A percentile compares a stretch with the other conserved stretches of the same genome.
Evolutionary conservation across 2,888 invertebrate genomes (phyloP).

Genomic region (Anorthoa munda): DNA sequence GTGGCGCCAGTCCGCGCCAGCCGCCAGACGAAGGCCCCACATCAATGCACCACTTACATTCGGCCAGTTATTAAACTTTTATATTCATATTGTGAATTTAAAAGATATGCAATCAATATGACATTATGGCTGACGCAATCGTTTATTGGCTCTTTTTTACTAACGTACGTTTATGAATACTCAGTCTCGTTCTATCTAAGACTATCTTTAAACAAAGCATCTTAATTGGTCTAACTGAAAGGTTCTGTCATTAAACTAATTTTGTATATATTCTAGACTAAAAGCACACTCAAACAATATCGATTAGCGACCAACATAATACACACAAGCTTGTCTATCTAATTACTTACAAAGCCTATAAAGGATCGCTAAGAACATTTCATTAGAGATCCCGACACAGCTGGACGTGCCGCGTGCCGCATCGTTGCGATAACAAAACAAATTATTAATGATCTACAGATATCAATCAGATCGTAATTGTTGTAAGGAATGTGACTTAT

Average conservation of each 20-base stretch:
- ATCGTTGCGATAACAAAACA: conserved; percentile 60
- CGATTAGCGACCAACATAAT: conserved; percentile 21
- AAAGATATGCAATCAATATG: conserved; percentile 61
- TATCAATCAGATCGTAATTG: conserved; percentile 67
- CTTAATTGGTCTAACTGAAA: conserved; percentile 20
- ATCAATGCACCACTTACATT: conserved; percentile 73
- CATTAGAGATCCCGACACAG: conserved; percentile 53
- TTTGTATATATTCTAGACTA: background rate
- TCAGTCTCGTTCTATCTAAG: background rate
- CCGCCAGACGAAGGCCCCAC: conserved; percentile 72
- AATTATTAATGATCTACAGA: conserved; percentile 70
- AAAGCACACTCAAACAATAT: conserved; percentile 16
- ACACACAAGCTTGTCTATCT: conserved; percentile 43
- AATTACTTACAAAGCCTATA: conserved; percentile 44
- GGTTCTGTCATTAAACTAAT: conserved; percentile 12
- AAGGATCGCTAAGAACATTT: conserved; percentile 46
- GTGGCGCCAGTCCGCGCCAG: conserved; percentile 72
- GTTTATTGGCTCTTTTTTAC: conserved; percentile 33
- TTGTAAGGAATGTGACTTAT: conserved; percentile 69
- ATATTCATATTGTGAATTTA: conserved; percentile 69
- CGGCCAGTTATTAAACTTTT: conserved; percentile 69
- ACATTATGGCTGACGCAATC: conserved; percentile 40
- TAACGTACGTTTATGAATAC: conserved; percentile 10
- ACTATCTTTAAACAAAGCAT: background rate
- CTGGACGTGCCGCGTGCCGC: conserved; percentile 50